A percentile compares a stretch with the other conserved stretches of the same genome.
These are phyloP conservation scores for Odontophorus gujanensis DNA, from an alignment of 2,113 vertebrate species.

Conservation along the genomic window DNA sequence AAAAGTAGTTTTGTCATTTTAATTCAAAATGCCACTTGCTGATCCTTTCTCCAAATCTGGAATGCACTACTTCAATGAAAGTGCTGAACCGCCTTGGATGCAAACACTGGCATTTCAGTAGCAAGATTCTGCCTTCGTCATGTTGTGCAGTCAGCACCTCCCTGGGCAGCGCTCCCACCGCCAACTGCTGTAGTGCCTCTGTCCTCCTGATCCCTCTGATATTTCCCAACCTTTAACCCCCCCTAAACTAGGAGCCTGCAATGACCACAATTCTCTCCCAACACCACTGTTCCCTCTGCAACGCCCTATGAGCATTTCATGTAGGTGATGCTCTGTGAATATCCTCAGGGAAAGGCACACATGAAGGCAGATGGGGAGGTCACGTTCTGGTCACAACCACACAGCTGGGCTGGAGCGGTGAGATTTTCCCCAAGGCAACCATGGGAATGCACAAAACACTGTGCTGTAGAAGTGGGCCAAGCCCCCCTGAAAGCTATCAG, in stretches of 20 bases:
- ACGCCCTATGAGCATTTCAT: not conserved
- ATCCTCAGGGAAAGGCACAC: not conserved
- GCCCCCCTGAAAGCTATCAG: not conserved
- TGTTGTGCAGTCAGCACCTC: not conserved
- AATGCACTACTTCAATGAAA: not conserved
- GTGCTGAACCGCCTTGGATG: fast-evolving
- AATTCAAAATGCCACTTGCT: not conserved
- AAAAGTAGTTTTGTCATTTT: not conserved
- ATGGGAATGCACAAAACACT: not conserved
- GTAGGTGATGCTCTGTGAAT: not conserved
- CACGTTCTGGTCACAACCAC: not conserved
- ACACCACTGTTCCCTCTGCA: not conserved
- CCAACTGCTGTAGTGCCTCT: not conserved
- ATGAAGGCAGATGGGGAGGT: not conserved
- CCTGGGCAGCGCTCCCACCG: not conserved
- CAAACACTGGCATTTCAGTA: not conserved
- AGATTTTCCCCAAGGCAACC: not conserved
- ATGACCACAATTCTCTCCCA: not conserved
- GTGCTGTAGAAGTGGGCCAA: fast-evolving
- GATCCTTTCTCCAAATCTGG: not conserved
- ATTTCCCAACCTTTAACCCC: not conserved
- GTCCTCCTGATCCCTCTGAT: not conserved
- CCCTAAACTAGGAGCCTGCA: not conserved
- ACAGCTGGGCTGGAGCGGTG: not conserved
- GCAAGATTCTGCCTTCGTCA: not conserved